These are phyloP conservation scores for Hydrocynus forskahlii DNA, from an alignment of 2,797 vertebrate species.

Conservation along the genomic window DNA sequence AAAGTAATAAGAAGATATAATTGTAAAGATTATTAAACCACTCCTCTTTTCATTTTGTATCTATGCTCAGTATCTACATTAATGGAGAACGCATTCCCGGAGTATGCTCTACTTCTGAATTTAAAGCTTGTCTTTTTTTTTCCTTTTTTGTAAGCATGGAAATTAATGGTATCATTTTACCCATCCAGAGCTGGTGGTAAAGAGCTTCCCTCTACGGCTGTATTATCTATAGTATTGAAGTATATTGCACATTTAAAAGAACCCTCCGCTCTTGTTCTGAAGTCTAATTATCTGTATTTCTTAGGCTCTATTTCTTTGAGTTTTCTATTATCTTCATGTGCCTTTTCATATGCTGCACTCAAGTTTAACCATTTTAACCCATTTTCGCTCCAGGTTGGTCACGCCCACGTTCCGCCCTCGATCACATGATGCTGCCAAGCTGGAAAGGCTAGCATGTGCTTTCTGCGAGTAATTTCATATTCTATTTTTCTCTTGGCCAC, in stretches of 20 bases:
- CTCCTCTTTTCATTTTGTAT: background rate
- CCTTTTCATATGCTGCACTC: too few species aligned
- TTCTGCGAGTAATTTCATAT: too few species aligned
- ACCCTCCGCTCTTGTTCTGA: background rate
- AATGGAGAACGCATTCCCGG: constrained; percentile 20
- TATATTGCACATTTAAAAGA: background rate
- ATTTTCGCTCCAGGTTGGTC: too few species aligned
- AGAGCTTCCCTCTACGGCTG: background rate
- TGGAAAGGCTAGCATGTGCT: too few species aligned
- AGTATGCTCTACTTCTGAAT: constrained; percentile 8
- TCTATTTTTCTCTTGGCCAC: too few species aligned
- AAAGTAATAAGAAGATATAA: constrained; percentile 35
- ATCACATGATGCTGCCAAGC: too few species aligned
- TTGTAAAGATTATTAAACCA: constrained; percentile 31
- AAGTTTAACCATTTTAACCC: too few species aligned
- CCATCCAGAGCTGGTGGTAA: background rate
- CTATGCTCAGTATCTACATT: background rate
- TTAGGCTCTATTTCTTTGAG: background rate
- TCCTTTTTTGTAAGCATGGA: background rate
- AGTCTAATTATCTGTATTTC: background rate
- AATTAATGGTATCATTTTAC: background rate
- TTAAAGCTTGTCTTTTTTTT: background rate
- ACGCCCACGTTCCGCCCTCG: too few species aligned
- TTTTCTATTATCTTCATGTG: background rate
- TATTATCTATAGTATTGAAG: background rate